phyloP scores from a whole-genome alignment of 2,113 vertebrate species.

The Nothoprocta perdicaria region DNA sequence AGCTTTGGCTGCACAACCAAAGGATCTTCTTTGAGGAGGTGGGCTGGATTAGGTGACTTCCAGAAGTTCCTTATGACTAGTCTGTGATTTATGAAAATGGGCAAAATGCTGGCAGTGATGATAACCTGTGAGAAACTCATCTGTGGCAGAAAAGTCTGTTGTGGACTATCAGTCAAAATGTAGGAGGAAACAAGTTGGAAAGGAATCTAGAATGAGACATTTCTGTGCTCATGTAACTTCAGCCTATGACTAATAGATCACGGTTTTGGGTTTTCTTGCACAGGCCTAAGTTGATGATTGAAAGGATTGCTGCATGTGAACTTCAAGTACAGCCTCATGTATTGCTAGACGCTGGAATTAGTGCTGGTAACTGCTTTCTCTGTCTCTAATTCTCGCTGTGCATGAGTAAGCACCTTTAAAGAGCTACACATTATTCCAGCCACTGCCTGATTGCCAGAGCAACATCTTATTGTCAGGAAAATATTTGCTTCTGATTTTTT shows the following conservation, averaged over 20 bases:
- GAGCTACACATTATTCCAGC: background rate
- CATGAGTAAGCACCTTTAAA: background rate
- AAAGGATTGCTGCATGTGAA: background rate
- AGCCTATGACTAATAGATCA: background rate
- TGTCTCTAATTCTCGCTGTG: background rate
- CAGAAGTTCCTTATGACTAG: background rate
- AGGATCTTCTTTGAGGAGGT: background rate
- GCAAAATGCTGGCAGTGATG: background rate
- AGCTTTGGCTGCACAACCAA: background rate
- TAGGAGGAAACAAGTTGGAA: background rate
- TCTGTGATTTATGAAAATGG: background rate
- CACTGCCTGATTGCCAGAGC: background rate
- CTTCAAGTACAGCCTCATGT: background rate
- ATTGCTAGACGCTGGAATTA: background rate
- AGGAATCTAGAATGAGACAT: background rate
- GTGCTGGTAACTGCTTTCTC: background rate
- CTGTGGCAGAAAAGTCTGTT: fast-evolving
- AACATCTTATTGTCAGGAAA: background rate
- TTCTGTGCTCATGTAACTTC: background rate
- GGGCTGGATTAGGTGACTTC: fast-evolving
- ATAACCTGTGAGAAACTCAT: background rate
- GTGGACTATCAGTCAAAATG: background rate
- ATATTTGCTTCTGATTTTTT: background rate
- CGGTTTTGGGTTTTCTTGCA: background rate
- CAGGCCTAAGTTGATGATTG: background rate